A percentile compares a stretch with the other conserved stretches of the same genome.
These are phyloP conservation scores for Cyaniris semiargus DNA, from an alignment of 2,888 invertebrate species.

Conservation along the genomic window DNA sequence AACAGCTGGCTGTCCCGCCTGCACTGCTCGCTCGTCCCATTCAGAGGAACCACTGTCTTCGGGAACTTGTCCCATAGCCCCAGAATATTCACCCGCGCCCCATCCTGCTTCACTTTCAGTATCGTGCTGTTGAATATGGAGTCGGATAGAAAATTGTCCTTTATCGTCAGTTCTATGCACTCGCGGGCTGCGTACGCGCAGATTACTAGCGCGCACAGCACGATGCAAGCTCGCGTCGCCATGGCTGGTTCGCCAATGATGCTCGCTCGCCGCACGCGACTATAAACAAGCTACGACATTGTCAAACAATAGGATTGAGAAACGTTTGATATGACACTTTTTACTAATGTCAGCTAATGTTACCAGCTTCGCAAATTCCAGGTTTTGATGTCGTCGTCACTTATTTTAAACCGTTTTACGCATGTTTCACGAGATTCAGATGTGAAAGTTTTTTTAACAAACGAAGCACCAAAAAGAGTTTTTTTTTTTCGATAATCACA, in stretches of 20 bases:
- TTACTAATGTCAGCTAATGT: background rate
- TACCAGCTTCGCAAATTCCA: background rate
- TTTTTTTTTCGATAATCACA: background rate
- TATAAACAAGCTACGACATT: constrained; percentile 44
- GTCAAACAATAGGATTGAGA: constrained; percentile 44
- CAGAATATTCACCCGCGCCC: constrained; percentile 59
- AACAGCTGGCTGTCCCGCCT: constrained; percentile 64
- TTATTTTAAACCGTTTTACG: too few relatives aligned
- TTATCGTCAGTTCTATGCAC: constrained; percentile 68
- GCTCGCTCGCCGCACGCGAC: constrained; percentile 43
- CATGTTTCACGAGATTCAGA: background rate
- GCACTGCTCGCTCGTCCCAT: constrained; percentile 73
- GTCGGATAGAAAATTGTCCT: constrained; percentile 57
- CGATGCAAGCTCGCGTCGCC: constrained; percentile 71
- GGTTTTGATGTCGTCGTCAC: background rate
- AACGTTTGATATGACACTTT: constrained; percentile 34
- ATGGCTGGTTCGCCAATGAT: constrained; percentile 65
- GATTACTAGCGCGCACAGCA: constrained; percentile 48
- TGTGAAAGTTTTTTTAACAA: background rate
- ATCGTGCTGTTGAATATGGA: constrained; percentile 63
- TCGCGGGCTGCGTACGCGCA: constrained; percentile 58
- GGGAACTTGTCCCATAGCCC: constrained; percentile 68
- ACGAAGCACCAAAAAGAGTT: too few relatives aligned
- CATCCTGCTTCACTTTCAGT: constrained; percentile 56
- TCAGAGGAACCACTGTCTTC: constrained; percentile 67